Conservation (phyloP, 2,888 invertebrate genomes). For the Acleris laterana region DNA sequence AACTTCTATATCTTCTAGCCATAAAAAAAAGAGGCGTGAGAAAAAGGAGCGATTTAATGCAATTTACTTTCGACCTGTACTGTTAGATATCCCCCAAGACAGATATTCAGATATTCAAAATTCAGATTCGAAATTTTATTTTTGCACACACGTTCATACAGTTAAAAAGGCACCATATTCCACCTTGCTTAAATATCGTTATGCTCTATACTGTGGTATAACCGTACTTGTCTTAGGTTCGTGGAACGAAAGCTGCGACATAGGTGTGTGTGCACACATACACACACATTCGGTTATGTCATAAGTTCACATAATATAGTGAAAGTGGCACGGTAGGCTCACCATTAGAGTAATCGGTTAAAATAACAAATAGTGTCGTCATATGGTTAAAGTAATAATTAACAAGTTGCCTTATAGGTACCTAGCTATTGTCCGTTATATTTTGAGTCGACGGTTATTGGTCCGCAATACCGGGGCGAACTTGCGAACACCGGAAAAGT, state of each 20-base stretch:
- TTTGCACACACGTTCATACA: background rate
- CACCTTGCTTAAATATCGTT: background rate
- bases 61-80: too few relatives aligned
- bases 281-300: constrained; percentile 19
- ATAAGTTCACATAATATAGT: constrained; percentile 13
- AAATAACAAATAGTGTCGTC: constrained; percentile 12
- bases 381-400: background rate
- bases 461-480: too few relatives aligned
- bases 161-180: too few relatives aligned
- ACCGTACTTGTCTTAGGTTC: background rate
- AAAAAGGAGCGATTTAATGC: too few relatives aligned
- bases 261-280: background rate
- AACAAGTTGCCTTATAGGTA: background rate
- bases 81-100: too few relatives aligned
- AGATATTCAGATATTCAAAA: background rate
- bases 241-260: background rate
- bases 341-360: constrained; percentile 9
- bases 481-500: too few relatives aligned
- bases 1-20: too few relatives aligned
- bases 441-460: too few relatives aligned
- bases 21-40: too few relatives aligned
- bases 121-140: background rate
- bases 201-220: background rate
- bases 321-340: constrained; percentile 19
- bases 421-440: background rate